Percentiles rank a stretch among this genome's conserved stretches.
These are phyloP conservation scores for Sander vitreus DNA, from an alignment of 2,113 vertebrate genomes.

Conservation along the genomic window DNA sequence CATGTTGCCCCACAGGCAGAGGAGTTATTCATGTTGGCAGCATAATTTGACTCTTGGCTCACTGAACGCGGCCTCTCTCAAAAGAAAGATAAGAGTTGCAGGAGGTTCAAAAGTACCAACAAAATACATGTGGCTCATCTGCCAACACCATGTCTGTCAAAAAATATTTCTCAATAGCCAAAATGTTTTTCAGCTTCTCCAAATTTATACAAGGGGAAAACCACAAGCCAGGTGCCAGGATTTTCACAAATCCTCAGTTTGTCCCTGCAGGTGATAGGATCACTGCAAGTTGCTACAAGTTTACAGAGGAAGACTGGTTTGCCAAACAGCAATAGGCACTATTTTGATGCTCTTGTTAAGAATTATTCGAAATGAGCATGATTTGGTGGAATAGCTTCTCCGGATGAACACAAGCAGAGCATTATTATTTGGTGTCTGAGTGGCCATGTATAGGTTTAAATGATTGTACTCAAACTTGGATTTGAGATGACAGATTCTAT, in stretches of 20 bases:
- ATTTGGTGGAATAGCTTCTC: neutral
- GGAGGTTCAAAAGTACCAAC: neutral
- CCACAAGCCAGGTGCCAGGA: constrained; percentile 26
- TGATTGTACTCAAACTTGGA: neutral
- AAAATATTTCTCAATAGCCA: constrained; percentile 32
- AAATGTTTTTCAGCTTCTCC: constrained; percentile 1
- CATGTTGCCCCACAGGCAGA: neutral
- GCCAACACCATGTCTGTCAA: constrained; percentile 37
- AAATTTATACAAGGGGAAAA: neutral
- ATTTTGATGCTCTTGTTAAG: neutral
- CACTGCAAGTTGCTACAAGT: constrained; percentile 40
- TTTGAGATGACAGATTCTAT: neutral
- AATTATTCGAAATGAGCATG: neutral
- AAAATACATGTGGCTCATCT: neutral
- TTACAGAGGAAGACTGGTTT: neutral
- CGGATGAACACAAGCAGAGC: neutral
- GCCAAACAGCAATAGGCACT: neutral
- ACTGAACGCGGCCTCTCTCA: constrained; percentile 1
- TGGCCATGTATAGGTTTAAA: neutral
- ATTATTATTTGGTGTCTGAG: neutral
- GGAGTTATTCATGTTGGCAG: neutral
- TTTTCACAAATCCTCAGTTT: constrained; percentile 12
- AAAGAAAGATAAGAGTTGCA: constrained; percentile 3
- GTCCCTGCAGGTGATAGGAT: neutral
- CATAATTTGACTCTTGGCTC: constrained; percentile 13